These are phyloP conservation scores for Festucalex cinctus DNA, from an alignment of 2,113 vertebrate genomes.

Conservation along the genomic window DNA sequence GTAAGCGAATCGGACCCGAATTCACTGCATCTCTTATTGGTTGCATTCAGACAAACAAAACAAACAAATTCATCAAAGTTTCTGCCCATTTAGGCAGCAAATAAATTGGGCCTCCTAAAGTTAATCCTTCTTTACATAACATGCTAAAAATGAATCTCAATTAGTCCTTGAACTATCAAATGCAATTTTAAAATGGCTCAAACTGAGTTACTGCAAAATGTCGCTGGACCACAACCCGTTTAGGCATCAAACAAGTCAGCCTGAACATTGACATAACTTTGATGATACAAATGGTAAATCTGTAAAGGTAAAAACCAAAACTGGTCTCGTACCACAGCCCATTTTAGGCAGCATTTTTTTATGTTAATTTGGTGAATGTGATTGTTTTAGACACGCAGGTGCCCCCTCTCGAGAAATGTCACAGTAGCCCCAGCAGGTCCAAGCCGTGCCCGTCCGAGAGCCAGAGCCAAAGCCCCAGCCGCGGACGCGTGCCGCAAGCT, in stretches of 20 bases:
- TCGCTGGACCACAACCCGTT: background rate
- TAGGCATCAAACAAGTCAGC: background rate
- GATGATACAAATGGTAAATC: background rate
- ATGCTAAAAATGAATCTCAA: background rate
- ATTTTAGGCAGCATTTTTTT: constrained; percentile 9
- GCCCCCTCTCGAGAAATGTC: constrained; percentile 96
- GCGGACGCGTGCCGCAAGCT: constrained; percentile 71
- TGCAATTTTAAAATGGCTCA: background rate
- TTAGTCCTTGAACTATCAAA: background rate
- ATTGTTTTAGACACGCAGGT: constrained; percentile 91
- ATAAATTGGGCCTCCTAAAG: background rate
- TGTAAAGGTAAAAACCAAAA: background rate
- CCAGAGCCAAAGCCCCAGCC: constrained; percentile 74
- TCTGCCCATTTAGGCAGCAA: background rate
- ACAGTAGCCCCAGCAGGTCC: constrained; percentile 94
- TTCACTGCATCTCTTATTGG: too few species aligned
- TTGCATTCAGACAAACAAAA: too few species aligned
- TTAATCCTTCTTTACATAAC: background rate
- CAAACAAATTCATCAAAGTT: too few species aligned
- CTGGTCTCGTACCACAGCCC: background rate
- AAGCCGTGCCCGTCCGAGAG: constrained; percentile 93
- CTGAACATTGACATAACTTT: background rate
- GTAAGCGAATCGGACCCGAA: too few species aligned
- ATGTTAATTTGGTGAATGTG: constrained; percentile 71
- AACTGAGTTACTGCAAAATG: background rate